phyloP scores from a whole-genome alignment of 2,797 vertebrate species.

The Aviceda cuculoides region DNA sequence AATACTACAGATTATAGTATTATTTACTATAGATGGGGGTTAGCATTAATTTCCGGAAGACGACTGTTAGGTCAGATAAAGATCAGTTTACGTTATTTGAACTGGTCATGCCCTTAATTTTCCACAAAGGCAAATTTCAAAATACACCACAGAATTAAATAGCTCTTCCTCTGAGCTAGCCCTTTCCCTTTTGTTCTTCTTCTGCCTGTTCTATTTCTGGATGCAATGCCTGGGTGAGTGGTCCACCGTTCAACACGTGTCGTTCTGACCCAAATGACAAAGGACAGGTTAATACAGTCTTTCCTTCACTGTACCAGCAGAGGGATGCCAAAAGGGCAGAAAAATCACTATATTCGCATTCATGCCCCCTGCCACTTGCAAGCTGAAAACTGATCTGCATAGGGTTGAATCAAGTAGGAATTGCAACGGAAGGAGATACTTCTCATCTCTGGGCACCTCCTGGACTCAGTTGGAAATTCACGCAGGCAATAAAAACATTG shows the following conservation, averaged over 20 bases:
- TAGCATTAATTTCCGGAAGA: background rate
- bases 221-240: background rate
- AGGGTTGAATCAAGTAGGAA: background rate
- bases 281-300: background rate
- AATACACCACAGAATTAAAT: background rate
- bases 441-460: background rate
- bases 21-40: background rate
- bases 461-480: background rate
- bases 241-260: background rate
- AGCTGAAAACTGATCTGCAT: background rate
- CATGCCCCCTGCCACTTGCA: background rate
- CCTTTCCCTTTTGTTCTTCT: background rate
- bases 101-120: background rate
- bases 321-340: background rate
- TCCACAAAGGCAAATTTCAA: background rate
- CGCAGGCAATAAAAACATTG: background rate
- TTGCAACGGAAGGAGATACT: background rate
- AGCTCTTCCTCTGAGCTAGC: background rate
- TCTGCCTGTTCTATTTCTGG: background rate
- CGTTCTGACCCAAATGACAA: background rate
- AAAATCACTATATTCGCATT: background rate
- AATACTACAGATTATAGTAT: background rate
- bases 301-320: background rate
- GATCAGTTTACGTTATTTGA: background rate
- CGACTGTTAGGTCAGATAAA: background rate